Base-by-base conservation (phyloP, 2,888 invertebrate species). In the Drosophila birchii region DNA sequence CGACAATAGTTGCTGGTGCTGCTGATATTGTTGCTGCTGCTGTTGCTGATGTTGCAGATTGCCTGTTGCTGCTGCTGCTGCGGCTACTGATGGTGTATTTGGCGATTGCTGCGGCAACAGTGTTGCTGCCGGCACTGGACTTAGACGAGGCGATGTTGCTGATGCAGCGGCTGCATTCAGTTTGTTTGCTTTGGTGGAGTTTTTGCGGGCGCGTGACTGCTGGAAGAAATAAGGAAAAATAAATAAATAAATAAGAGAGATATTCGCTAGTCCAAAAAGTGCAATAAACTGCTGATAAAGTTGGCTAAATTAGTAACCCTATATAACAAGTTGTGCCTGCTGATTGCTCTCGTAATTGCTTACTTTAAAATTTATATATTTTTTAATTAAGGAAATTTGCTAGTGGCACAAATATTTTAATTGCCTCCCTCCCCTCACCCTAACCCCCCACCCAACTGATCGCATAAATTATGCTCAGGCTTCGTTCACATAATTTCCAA, bases 151-250 rank as follows among this genome's bases (percentile, higher is more conserved):
- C 80, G 92, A 91, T 79, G 84, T 85, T 67, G 91, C 90, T 80
- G 90, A 79, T 78, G 91, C 87, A 69, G 88, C 79, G 70, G 80
- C 77, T 75, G 91, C 89, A 90, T 90, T 92, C 80, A 92, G 86
- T 88, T 92, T 92, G 71, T 88, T 91, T 82, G 91, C 88, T 88
- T 92, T 92, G 81, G 91, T 90, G 78, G 86, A 84, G 76, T 89
- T 85, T 80, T 92, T 92, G 61, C 91, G 92, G 80, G 92, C 90
- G 81, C 91, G 91, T 86, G 91, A 85, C 91, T 92, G 78, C 32
- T 83, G 75, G 23, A 79, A 86, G 39, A 51, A 55, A 44, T 41
- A 58, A 41, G 18, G 20, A 38, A 38, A 49, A 53, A 49, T 41
- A 66, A 39, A 20, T 36, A 38, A 45, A 36, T 32, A 53, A 55